A percentile compares a stretch with the other conserved stretches of the same genome.
phyloP scores from a whole-genome alignment of 2,888 invertebrate genomes.

The Stictocephala bisonia region DNA sequence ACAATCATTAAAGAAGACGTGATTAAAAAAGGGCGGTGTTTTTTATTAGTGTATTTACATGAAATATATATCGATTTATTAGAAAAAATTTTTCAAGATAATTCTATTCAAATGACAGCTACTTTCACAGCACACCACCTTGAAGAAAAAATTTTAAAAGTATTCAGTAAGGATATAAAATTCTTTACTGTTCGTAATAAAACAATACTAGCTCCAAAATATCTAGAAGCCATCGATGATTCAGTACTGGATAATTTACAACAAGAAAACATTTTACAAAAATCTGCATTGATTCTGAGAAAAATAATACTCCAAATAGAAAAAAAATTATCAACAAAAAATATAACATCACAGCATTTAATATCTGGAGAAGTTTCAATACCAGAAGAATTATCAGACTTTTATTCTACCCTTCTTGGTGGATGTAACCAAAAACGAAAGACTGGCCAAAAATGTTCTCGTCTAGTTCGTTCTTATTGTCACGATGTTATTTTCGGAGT shows the following conservation, averaged over 20 bases:
- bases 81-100: background rate
- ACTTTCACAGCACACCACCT: background rate
- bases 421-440: background rate
- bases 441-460: background rate
- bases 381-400: background rate
- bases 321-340: background rate
- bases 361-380: background rate
- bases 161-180: background rate
- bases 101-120: background rate
- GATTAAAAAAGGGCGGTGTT: background rate
- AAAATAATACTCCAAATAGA: background rate
- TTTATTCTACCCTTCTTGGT: background rate
- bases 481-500: slow-evolving; percentile 41
- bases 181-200: background rate
- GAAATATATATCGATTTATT: background rate
- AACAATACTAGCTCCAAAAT: background rate
- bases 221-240: background rate
- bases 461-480: background rate
- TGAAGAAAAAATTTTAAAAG: background rate
- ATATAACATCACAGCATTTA: background rate
- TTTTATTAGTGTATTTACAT: background rate
- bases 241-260: background rate
- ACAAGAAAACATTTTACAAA: background rate
- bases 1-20: background rate
- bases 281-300: background rate